Evolutionary conservation across 2,113 vertebrate genomes (phyloP).

Genomic region (Leiothrix lutea): DNA sequence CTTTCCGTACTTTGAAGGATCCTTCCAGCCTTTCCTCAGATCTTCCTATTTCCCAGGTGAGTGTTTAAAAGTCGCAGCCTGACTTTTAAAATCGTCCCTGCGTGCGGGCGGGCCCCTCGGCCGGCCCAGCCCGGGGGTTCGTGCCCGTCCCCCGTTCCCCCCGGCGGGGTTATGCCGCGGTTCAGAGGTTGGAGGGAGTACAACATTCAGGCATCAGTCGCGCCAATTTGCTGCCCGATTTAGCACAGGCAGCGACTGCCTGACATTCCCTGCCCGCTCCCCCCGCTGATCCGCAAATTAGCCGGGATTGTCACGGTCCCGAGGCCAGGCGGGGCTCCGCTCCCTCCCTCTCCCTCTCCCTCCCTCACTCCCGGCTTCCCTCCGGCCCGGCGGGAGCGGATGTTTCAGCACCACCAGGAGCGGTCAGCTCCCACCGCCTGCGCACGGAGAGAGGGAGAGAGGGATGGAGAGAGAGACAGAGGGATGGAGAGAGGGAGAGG

Average conservation of each 20-base stretch:
- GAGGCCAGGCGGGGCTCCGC: slow-evolving; percentile 81
- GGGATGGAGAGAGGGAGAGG: too few relatives aligned
- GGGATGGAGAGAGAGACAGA: too few relatives aligned
- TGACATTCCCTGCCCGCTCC: slow-evolving; percentile 86
- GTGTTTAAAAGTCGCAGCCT: not conserved
- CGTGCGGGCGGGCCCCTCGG: not conserved
- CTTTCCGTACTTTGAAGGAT: slow-evolving; percentile 89
- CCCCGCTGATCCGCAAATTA: slow-evolving; percentile 88
- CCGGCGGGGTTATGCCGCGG: slow-evolving; percentile 60
- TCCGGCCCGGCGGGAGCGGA: not conserved
- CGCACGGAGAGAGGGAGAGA: too few relatives aligned
- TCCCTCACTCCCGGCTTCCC: too few relatives aligned
- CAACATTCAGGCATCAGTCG: slow-evolving; percentile 82
- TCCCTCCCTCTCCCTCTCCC: not conserved
- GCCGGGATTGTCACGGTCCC: slow-evolving; percentile 87
- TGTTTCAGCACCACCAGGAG: slow-evolving; percentile 87
- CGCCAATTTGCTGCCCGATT: slow-evolving; percentile 91
- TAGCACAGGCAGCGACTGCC: slow-evolving; percentile 83
- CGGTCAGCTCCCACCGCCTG: slow-evolving; percentile 80
- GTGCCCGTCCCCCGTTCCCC: not conserved
- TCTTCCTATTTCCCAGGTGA: slow-evolving; percentile 93
- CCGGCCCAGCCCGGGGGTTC: not conserved
- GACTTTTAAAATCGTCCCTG: too few relatives aligned
- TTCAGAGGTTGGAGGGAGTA: slow-evolving; percentile 81
- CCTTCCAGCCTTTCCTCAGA: slow-evolving; percentile 90